phyloP scores from a whole-genome alignment of 2,797 vertebrate genomes.

The Urocyon cinereoargenteus region DNA sequence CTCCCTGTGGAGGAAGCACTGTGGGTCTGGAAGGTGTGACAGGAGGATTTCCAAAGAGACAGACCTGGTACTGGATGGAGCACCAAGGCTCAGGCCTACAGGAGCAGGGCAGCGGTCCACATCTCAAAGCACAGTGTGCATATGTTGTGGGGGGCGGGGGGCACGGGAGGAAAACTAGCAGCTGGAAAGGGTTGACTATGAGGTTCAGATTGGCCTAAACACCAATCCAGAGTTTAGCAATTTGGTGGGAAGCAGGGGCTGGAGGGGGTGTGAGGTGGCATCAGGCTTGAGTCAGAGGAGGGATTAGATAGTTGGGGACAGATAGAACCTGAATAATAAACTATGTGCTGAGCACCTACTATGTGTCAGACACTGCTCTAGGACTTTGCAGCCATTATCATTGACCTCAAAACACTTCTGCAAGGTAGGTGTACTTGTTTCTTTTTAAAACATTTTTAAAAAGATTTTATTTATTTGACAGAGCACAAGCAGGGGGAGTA shows the following conservation, averaged over 20 bases:
- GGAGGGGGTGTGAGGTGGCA: not conserved
- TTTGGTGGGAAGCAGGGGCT: not conserved
- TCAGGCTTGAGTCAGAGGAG: not conserved
- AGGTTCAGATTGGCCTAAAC: not conserved
- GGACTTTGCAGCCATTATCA: not conserved
- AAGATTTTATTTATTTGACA: too few species aligned
- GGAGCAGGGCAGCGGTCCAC: not conserved
- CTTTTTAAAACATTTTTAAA: too few species aligned
- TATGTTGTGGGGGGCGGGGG: not conserved
- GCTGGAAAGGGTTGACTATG: not conserved
- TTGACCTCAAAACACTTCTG: not conserved
- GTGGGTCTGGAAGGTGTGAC: not conserved
- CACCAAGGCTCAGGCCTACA: not conserved
- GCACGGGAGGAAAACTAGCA: not conserved
- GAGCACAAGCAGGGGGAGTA: too few species aligned
- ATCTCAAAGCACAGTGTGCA: not conserved
- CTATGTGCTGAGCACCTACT: not conserved
- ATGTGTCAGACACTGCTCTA: not conserved
- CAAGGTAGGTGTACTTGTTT: not conserved
- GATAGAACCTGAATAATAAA: not conserved
- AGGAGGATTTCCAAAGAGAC: constrained; percentile 3
- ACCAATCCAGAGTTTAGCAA: not conserved
- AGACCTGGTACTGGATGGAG: not conserved
- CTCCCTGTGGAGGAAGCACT: not conserved
- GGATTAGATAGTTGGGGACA: not conserved